Evolutionary conservation across 2,113 vertebrate species (phyloP).

Genomic region (Vulpes lagopus): DNA sequence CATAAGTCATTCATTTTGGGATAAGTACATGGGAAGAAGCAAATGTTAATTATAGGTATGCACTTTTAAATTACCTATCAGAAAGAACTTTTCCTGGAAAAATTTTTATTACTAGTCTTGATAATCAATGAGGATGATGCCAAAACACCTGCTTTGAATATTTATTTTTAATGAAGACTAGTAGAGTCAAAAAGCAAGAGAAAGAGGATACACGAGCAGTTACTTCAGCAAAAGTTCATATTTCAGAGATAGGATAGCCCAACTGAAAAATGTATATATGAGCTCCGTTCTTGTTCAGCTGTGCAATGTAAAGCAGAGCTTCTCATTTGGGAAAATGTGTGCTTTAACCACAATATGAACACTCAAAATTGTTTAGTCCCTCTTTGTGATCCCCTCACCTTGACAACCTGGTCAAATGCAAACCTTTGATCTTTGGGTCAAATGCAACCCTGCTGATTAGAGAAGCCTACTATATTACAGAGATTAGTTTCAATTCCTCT

Average conservation of each 20-base stretch:
- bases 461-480: neutral
- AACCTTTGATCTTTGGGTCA: neutral
- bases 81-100: neutral
- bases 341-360: neutral
- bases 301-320: neutral
- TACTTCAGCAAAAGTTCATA: neutral
- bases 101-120: neutral
- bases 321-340: neutral
- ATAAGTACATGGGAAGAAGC: neutral
- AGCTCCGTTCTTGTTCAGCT: neutral
- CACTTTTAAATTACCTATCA: neutral
- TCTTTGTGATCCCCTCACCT: neutral
- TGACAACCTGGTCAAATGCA: neutral
- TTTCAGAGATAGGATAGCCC: neutral
- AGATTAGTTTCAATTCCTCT: neutral
- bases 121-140: neutral
- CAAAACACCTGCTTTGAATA: conserved; percentile 1
- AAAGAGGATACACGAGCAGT: neutral
- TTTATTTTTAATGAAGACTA: conserved; percentile 5
- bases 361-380: neutral
- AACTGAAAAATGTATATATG: neutral
- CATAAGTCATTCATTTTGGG: neutral
- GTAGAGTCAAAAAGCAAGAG: neutral
- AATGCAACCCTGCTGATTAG: neutral
- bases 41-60: neutral